Evolutionary conservation across 2,113 vertebrate genomes (phyloP), one percentile per base, ranked within the genome.

Genomic region (Nothoprocta perdicaria): DNA sequence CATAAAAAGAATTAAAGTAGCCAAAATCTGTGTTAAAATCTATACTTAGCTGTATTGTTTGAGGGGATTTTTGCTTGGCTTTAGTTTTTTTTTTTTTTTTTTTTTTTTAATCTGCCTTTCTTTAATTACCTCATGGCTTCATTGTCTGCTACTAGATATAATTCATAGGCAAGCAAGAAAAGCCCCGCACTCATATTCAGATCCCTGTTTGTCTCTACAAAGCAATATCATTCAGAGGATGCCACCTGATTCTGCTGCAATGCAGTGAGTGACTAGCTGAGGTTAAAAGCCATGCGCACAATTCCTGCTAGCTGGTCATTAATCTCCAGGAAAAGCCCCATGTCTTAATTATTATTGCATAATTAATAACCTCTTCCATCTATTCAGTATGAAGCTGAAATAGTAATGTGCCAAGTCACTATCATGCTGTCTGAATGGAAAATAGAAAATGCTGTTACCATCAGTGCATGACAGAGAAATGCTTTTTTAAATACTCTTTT

Each of bases 311-410:
- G 67, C 60, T 62, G 93, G 73, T 84, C 95, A 91, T 96, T 96
- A 96, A 94, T 91, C 89, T 94, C 63, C 60, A 90, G 91, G 88
- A 95, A 95, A 95, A 95, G 55, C 57, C 75, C 68, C 41, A 12
- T 79, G 89, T 72, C 76, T 95, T 93, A 94, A 88, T 94, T 95
- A 89, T 83, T 93, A 29, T 63, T 93, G 86, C 93, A 87, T 96
- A 88, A 91, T 96, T 92, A 94, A 84, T 45, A 96, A 75, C n/a
- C 41, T 88, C 63, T 87, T 93, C 73, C 41, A 92, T 80, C 74
- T 77, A 89, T 84, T 85, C 61, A 84, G 67, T 77, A 73, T 92
- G 78, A 73, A 88, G 57, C 35, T 48, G 45, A 81, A 96, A 94
- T 52, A 48, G 53, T 84, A 84, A 43, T 81, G 61, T 90, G 40